phyloP scores from a whole-genome alignment of 2,113 vertebrate genomes.

The Varanus komodoensis region DNA sequence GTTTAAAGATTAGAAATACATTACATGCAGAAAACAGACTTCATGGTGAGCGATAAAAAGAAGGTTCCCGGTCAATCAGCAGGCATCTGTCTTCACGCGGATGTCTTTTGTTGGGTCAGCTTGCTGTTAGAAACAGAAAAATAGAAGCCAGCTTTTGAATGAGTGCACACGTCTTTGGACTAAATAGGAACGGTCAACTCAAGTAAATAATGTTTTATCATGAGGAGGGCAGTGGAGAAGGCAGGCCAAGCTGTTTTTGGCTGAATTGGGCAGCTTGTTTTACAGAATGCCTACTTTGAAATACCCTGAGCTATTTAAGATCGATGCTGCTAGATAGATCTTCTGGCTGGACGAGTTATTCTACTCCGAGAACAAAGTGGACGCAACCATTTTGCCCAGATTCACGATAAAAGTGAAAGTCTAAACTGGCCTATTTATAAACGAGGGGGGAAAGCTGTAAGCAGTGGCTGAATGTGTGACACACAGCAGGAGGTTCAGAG shows the following conservation, averaged over 20 bases:
- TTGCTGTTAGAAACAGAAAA: neutral
- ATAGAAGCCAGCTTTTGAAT: neutral
- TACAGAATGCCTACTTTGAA: neutral
- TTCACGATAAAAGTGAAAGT: no score
- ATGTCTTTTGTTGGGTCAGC: neutral
- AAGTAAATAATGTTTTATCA: neutral
- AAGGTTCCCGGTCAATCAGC: neutral
- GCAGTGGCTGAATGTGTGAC: no score
- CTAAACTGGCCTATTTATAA: no score
- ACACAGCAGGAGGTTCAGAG: no score
- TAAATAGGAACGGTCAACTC: neutral
- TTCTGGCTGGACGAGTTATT: neutral
- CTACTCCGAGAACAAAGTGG: neutral
- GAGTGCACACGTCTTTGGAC: neutral
- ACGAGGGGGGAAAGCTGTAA: no score
- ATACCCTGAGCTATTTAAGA: neutral
- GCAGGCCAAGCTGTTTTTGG: neutral
- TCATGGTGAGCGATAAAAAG: neutral
- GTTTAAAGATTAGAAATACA: slow-evolving; percentile 40
- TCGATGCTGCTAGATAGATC: no score
- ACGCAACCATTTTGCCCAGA: no score
- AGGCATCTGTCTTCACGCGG: neutral
- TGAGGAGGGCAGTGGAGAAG: no score
- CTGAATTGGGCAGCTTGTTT: neutral
- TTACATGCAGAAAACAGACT: slow-evolving; percentile 13